Conservation (phyloP, 1,140 invertebrate genomes). For the Cecropterus lyciades region DNA sequence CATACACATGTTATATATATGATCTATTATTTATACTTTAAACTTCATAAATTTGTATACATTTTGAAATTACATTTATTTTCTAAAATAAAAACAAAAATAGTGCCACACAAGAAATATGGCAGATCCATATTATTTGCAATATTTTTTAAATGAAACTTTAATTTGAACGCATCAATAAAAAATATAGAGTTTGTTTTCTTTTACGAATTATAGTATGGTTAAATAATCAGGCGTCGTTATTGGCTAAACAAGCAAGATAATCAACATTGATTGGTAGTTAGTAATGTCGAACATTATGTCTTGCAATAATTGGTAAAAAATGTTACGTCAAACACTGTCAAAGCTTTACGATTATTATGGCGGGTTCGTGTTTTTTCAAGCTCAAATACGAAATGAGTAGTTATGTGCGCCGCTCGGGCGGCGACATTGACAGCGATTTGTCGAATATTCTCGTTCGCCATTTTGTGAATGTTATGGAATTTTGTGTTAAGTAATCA, state of each 20-base stretch:
- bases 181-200: conserved; percentile 37
- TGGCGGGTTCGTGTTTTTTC: conserved; percentile 84
- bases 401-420: conserved; percentile 80
- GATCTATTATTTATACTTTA: too few relatives aligned
- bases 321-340: conserved; percentile 41
- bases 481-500: conserved; percentile 80
- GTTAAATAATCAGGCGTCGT: not conserved
- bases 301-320: conserved; percentile 9
- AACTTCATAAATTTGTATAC: too few relatives aligned
- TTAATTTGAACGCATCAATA: conserved; percentile 39
- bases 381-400: conserved; percentile 83
- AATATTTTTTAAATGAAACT: too few relatives aligned
- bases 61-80: too few relatives aligned
- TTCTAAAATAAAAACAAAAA: too few relatives aligned
- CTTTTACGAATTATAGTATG: conserved; percentile 25
- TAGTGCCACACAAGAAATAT: too few relatives aligned
- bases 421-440: conserved; percentile 82
- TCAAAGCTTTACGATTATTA: conserved; percentile 61
- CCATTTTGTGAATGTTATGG: conserved; percentile 83
- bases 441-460: conserved; percentile 82
- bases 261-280: conserved; percentile 32
- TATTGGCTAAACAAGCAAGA: conserved; percentile 33
- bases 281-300: conserved; percentile 4
- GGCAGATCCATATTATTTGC: too few relatives aligned
- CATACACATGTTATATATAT: too few relatives aligned